Percentiles rank a stretch among this genome's conserved stretches.
phyloP scores from a whole-genome alignment of 1,140 invertebrate genomes.

The Sycobia sp. region DNA sequence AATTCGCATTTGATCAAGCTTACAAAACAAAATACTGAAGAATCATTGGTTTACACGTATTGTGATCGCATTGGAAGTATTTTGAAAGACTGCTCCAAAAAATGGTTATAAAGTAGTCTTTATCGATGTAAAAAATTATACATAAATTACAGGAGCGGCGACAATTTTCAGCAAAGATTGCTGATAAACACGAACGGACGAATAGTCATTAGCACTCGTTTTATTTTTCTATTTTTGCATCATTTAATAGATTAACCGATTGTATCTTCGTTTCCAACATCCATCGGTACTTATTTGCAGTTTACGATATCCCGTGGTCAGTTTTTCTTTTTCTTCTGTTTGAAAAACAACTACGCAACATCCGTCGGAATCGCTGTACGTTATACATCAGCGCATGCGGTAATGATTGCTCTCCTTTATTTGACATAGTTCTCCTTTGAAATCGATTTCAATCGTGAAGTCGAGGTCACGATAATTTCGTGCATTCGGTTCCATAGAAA shows the following conservation, averaged over 20 bases:
- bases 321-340: constrained; percentile 8
- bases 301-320: constrained; percentile 26
- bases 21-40: constrained; percentile 20
- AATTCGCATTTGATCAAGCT: constrained; percentile 16
- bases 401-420: constrained; percentile 90
- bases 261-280: constrained; percentile 21
- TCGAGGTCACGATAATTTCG: constrained; percentile 97
- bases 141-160: constrained; percentile 16
- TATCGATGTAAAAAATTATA: constrained; percentile 17
- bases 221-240: constrained; percentile 16
- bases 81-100: constrained; percentile 11
- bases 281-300: constrained; percentile 13
- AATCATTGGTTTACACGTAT: constrained; percentile 24
- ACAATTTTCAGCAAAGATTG: constrained; percentile 8
- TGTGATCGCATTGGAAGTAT: constrained; percentile 28
- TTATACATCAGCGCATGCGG: constrained; percentile 86
- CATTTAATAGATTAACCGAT: constrained; percentile 12
- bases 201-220: constrained; percentile 12
- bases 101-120: neutral
- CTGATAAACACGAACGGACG: constrained; percentile 11
- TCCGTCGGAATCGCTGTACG: neutral
- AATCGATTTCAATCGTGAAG: constrained; percentile 91
- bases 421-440: constrained; percentile 92
- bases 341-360: constrained; percentile 17
- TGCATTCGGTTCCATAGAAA: constrained; percentile 93